These are phyloP conservation scores for Pseudomugil gertrudae DNA, from an alignment of 2,797 vertebrate genomes.

Conservation along the genomic window DNA sequence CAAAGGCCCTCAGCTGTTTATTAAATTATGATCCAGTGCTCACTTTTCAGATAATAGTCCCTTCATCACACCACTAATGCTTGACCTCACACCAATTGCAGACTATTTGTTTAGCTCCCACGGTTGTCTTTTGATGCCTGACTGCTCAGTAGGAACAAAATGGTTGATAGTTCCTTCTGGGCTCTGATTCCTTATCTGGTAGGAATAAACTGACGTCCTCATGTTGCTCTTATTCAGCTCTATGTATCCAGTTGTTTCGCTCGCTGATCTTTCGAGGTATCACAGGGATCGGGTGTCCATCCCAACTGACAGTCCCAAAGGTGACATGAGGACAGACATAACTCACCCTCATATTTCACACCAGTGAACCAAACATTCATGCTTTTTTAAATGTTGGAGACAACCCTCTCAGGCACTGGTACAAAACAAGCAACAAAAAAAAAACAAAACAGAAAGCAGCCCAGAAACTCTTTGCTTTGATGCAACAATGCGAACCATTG, in stretches of 20 bases:
- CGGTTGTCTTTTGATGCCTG: slow-evolving; percentile 44
- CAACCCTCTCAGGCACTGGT: not conserved
- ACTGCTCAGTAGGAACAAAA: slow-evolving; percentile 26
- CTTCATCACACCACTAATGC: slow-evolving; percentile 54
- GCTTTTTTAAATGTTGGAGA: slow-evolving; percentile 1
- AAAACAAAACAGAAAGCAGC: not conserved
- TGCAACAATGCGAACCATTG: not conserved
- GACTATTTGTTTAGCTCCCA: slow-evolving; percentile 67
- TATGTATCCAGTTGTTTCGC: not conserved
- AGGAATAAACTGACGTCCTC: slow-evolving; percentile 43
- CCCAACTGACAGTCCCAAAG: not conserved
- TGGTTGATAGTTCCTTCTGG: slow-evolving; percentile 28
- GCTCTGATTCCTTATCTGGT: slow-evolving; percentile 36
- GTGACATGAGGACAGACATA: not conserved
- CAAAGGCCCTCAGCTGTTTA: slow-evolving; percentile 57
- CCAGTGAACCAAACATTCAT: not conserved
- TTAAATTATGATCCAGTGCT: slow-evolving; percentile 65
- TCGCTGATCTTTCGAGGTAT: not conserved
- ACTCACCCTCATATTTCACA: not conserved
- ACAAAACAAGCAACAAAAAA: not conserved
- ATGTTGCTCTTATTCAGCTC: slow-evolving; percentile 14
- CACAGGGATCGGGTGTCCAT: slow-evolving; percentile 10
- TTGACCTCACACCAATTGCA: slow-evolving; percentile 53
- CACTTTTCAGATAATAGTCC: slow-evolving; percentile 58
- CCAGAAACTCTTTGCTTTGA: not conserved